phyloP scores from a whole-genome alignment of 2,888 invertebrate species.

The Coremacera marginata region DNA sequence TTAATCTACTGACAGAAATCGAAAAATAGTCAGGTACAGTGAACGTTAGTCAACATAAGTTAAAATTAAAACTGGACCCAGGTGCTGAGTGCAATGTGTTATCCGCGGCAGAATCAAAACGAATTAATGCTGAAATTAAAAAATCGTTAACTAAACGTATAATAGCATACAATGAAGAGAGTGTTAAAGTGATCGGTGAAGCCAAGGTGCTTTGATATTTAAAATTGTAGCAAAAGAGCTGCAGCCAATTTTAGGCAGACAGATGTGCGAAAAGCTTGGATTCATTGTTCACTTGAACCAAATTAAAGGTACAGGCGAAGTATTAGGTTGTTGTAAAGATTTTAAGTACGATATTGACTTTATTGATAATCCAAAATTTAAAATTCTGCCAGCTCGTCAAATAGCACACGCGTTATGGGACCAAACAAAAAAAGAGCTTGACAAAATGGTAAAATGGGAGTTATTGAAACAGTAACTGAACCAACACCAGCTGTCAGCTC shows the following conservation, averaged over 20 bases:
- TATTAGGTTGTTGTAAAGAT: background rate
- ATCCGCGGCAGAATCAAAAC: no score
- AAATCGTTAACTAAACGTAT: no score
- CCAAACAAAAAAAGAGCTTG: background rate
- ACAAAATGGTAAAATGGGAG: background rate
- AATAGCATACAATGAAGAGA: background rate
- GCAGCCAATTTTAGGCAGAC: background rate
- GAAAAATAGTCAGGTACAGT: background rate
- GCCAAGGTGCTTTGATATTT: background rate
- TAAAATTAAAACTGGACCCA: background rate
- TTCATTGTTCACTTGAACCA: background rate
- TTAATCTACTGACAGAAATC: background rate
- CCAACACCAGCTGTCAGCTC: constrained; percentile 7
- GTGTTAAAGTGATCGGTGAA: background rate
- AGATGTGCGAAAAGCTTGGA: background rate
- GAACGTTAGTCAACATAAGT: background rate
- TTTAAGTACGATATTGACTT: background rate
- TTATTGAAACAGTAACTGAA: background rate
- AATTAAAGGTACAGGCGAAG: no score
- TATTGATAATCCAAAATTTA: background rate
- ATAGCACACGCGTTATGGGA: constrained; percentile 17
- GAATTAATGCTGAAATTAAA: no score
- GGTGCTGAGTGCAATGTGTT: background rate
- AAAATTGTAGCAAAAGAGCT: background rate
- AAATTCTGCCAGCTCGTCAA: background rate